Evolutionary conservation across 2,113 vertebrate species (phyloP).

Genomic region (Sander lucioperca): DNA sequence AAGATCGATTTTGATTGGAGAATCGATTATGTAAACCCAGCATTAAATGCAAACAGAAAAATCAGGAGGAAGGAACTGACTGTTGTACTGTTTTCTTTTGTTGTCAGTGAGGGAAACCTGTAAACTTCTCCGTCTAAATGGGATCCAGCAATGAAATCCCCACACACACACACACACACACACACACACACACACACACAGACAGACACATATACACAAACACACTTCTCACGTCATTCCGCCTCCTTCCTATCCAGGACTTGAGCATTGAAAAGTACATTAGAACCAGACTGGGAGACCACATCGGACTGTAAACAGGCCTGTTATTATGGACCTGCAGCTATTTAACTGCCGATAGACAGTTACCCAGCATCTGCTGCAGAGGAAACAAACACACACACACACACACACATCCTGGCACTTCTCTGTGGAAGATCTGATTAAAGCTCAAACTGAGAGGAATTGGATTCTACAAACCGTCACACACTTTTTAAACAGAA

Average conservation of each 20-base stretch:
- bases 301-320: slow-evolving; percentile 75
- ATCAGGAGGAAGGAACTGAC: neutral
- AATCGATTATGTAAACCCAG: too few species aligned
- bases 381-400: slow-evolving; percentile 46
- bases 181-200: slow-evolving; percentile 24
- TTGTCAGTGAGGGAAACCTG: slow-evolving; percentile 57
- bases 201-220: slow-evolving; percentile 33
- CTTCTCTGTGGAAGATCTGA: slow-evolving; percentile 23
- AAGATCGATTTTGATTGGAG: too few species aligned
- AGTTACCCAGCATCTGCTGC: slow-evolving; percentile 64
- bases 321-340: slow-evolving; percentile 71
- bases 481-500: slow-evolving; percentile 1
- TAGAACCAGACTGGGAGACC: slow-evolving; percentile 77
- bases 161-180: slow-evolving; percentile 6
- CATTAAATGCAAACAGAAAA: neutral
- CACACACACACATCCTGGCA: slow-evolving; percentile 9
- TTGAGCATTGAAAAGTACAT: slow-evolving; percentile 72
- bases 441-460: slow-evolving; percentile 41
- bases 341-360: slow-evolving; percentile 57
- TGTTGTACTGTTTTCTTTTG: slow-evolving; percentile 46
- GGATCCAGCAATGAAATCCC: slow-evolving; percentile 45
- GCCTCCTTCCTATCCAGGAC: slow-evolving; percentile 41
- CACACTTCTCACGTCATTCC: slow-evolving; percentile 45
- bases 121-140: slow-evolving; percentile 46
- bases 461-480: slow-evolving; percentile 3